These are phyloP conservation scores for Amphiprion percula DNA, from an alignment of 2,113 vertebrate species.

Conservation along the genomic window DNA sequence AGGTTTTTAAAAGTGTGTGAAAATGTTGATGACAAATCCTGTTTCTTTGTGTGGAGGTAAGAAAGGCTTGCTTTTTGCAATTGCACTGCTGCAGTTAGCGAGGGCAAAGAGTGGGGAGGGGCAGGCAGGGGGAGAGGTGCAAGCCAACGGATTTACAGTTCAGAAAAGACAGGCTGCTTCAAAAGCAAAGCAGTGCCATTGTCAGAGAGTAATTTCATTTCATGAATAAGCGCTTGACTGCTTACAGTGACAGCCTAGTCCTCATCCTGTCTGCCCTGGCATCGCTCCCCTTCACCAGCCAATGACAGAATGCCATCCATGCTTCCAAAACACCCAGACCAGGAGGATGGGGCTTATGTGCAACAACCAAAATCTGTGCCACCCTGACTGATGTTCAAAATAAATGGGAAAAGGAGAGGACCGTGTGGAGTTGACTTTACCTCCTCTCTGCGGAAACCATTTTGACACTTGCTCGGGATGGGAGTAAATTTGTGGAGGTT, in stretches of 20 bases:
- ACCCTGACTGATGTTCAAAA: constrained; percentile 57
- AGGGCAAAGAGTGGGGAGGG: constrained; percentile 55
- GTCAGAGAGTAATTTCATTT: constrained; percentile 86
- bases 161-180: constrained; percentile 77
- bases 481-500: constrained; percentile 23
- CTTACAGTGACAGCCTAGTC: constrained; percentile 80
- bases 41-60: constrained; percentile 73
- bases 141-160: constrained; percentile 79
- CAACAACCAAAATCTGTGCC: constrained; percentile 59
- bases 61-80: constrained; percentile 64
- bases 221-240: constrained; percentile 83
- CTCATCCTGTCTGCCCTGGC: constrained; percentile 73
- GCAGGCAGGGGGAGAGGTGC: constrained; percentile 41
- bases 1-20: constrained; percentile 51
- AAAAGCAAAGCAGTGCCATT: constrained; percentile 80
- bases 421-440: constrained; percentile 30
- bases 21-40: constrained; percentile 77
- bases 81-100: constrained; percentile 53
- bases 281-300: constrained; percentile 57
- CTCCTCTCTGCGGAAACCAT: not conserved
- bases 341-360: constrained; percentile 64
- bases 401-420: constrained; percentile 40
- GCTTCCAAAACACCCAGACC: constrained; percentile 64
- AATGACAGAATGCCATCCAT: constrained; percentile 72
- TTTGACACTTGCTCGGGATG: constrained; percentile 35